Base-by-base conservation (phyloP, 2,888 invertebrate species). In the Aspidiotus rigidus region DNA sequence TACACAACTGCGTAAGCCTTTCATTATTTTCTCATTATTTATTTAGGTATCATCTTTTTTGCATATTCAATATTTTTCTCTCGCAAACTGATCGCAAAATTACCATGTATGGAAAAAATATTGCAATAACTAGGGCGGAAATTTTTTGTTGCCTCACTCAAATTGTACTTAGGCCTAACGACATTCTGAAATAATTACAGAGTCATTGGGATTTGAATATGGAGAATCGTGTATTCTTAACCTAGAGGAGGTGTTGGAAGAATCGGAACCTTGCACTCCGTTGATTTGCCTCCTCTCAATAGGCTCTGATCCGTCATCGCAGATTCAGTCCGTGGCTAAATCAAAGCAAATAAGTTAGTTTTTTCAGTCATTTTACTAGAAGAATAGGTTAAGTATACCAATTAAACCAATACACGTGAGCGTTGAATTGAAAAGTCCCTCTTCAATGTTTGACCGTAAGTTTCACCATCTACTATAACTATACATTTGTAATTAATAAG, bases 221-320 rank as follows among this genome's bases (percentile, higher is more conserved):
- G 93, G 93, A 1, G 95, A 97, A 80, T 90, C 93, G 62, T 88
- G 89, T 74, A 93, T 96, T 73, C 81, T 97, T 39, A 94, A 97
- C 79, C 81, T 97, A 73, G 96, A 97, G 77, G 83, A 82, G 0
- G 93, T 93, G 53, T 93, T 91, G 90, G 81, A 82, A 40, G 97
- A 97, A 79, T 93, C 94, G 0, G 91, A 92, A 77, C 87, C 89
- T 1, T 82, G 89, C 42, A 87, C 90, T 0, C 97, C 97, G 0
- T 83, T 97, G 28, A 88, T 95, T 73, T 96, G 96, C 75, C 88
- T 97, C 74, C 80, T 97, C 16, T 94, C 95, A 0, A 94, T 93
- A 75, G 96, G 97, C 0, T 95, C 95, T 0, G 97, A 97, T 81
- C 97, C 97, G 1, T 94, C 95, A n/a, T 88, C 91, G 10, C 93